Percentiles rank a stretch among this genome's conserved stretches.
Conservation (phyloP, 2,797 vertebrate species). For the Pangasius krempfi region DNA sequence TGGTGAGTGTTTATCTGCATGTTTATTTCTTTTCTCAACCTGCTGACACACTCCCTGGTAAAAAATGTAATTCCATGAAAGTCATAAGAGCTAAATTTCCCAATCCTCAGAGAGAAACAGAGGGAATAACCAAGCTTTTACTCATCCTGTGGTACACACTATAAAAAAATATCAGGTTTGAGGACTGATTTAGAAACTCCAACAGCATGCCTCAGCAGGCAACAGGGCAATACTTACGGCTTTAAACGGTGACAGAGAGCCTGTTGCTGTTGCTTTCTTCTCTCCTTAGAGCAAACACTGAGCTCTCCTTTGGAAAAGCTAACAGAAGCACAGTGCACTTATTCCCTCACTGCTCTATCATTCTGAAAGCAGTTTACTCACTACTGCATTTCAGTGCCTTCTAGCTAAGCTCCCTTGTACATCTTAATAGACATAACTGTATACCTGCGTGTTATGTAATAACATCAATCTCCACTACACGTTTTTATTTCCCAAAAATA, state of each 20-base stretch:
- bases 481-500: constrained; percentile 7
- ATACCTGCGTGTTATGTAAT: constrained; percentile 8
- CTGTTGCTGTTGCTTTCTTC: constrained; percentile 24
- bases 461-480: not conserved
- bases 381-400: constrained; percentile 33
- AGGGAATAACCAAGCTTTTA: constrained; percentile 18
- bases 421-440: not conserved
- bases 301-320: constrained; percentile 7
- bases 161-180: constrained; percentile 13
- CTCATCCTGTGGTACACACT: constrained; percentile 16
- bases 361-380: constrained; percentile 23
- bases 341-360: constrained; percentile 13
- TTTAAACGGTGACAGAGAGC: constrained; percentile 36
- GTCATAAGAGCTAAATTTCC: not conserved
- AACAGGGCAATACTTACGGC: constrained; percentile 46
- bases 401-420: constrained; percentile 5
- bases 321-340: not conserved
- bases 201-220: constrained; percentile 37
- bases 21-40: not conserved
- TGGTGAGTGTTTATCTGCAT: constrained; percentile 75
- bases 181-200: constrained; percentile 44
- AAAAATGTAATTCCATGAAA: not conserved
- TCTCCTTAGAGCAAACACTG: constrained; percentile 1
- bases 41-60: not conserved
- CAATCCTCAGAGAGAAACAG: constrained; percentile 4